Base-by-base conservation (phyloP, 2,113 vertebrate species). In the Phaethornis superciliosus region DNA sequence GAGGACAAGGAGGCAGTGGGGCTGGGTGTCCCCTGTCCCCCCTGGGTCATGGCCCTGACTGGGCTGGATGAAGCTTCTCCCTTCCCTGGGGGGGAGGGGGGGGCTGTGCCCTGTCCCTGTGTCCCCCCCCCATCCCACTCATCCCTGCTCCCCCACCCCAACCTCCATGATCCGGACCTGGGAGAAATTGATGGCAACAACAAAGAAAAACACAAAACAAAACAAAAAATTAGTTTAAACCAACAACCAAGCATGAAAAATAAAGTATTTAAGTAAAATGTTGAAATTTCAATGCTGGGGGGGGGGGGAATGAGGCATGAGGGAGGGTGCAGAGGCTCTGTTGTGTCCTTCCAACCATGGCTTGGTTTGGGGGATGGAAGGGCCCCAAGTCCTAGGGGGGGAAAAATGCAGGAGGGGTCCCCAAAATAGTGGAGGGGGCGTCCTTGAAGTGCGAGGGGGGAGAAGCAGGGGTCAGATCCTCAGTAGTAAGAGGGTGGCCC, bases 101-200 rank as follows among this genome's bases (percentile, higher is more conserved):
- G 64, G 63, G 11, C 20, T 6, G 21, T 8, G 2, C 18, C 72
- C 37, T 2, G 1, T 63, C 52, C 81, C 30, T 2, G 1, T 1
- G 6, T 12, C 6, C 16, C 64, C n/a, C 30, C 35, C n/a, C 18
- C 4, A 0, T 5, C 37, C n/a, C 0, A 1, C 51, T 52, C 49
- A 23, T 5, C 13, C 63, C 70, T 49, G 81, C n/a, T 3, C 5
- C 35, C 12, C 8, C 37, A 37, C 40, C 40, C 35, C 5, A 1
- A n/a, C 4, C 32, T 2, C 24, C 2, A 0, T 1, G 16, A 19
- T 24, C 77, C 7, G 4, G 42, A 74, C 40, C 81, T 3, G 5
- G 76, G 77, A 35, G 35, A 58, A 35, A 2, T 2, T 8, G 24
- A 24, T 33, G n/a, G 40, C 4, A 11, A 37, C 5, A 4, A 10